Conservation (phyloP, 2,113 vertebrate genomes). For the Nasalis larvatus region DNA sequence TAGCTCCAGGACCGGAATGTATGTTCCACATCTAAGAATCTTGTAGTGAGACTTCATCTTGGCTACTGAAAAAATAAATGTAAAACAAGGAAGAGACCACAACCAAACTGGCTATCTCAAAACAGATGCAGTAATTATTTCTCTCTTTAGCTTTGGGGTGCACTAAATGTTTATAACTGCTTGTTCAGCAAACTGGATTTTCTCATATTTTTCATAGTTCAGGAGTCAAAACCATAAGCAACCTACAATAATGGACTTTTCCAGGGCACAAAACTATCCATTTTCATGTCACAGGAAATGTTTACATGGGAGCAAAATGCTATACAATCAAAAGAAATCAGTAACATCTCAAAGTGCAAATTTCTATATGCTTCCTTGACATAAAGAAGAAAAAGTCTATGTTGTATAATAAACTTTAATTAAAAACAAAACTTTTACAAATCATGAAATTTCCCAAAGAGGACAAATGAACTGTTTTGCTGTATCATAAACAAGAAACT, state of each 20-base stretch:
- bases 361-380: conserved; percentile 85
- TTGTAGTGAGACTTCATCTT: conserved; percentile 80
- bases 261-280: conserved; percentile 83
- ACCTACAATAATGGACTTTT: conserved; percentile 85
- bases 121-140: conserved; percentile 84
- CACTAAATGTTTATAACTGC: conserved; percentile 86
- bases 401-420: conserved; percentile 83
- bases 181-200: conserved; percentile 84
- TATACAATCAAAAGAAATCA: conserved; percentile 85
- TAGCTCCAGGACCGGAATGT: conserved; percentile 74
- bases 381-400: conserved; percentile 76
- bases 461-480: conserved; percentile 66
- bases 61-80: conserved; percentile 76
- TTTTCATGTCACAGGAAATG: conserved; percentile 86
- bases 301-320: conserved; percentile 85
- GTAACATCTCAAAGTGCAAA: conserved; percentile 84
- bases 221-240: conserved; percentile 87
- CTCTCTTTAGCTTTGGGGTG: conserved; percentile 82
- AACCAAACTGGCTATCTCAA: conserved; percentile 81
- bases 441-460: conserved; percentile 72
- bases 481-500: conserved; percentile 68
- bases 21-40: conserved; percentile 75
- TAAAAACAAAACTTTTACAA: conserved; percentile 84
- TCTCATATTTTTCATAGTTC: conserved; percentile 84
- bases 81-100: conserved; percentile 76